A percentile compares a stretch with the other conserved stretches of the same genome.
phyloP scores from a whole-genome alignment of 2,888 invertebrate species.

The Dasypogon diadema region DNA sequence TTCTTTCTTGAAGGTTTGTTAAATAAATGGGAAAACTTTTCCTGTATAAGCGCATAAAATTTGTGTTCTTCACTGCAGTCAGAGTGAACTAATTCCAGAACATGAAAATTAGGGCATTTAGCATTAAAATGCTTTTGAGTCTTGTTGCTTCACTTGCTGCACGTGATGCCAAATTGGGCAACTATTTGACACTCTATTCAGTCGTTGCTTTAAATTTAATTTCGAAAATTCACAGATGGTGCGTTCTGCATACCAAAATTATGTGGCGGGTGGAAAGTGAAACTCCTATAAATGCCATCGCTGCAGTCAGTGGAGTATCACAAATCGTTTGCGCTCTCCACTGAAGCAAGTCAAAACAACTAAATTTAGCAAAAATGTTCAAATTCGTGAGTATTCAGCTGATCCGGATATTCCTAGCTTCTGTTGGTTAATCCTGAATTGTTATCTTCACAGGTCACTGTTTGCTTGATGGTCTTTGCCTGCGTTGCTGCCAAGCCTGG shows the following conservation, averaged over 20 bases:
- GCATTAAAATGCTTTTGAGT: background rate
- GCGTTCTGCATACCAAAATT: conserved; percentile 25
- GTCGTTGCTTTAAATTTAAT: background rate
- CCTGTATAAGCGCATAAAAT: too few species aligned
- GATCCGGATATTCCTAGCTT: background rate
- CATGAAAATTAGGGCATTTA: too few species aligned
- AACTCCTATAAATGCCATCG: conserved; percentile 20
- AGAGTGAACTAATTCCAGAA: too few species aligned
- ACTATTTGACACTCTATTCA: background rate
- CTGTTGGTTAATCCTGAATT: background rate
- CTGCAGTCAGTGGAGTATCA: background rate
- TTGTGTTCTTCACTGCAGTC: too few species aligned
- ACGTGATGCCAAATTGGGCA: background rate
- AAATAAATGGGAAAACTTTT: too few species aligned
- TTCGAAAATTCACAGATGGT: background rate
- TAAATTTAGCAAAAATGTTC: background rate
- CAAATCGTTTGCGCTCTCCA: background rate
- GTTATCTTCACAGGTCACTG: conserved; percentile 7
- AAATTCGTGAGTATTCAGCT: conserved; percentile 3
- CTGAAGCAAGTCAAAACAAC: background rate
- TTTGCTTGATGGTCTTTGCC: conserved; percentile 57
- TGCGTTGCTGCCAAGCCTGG: conserved; percentile 59
- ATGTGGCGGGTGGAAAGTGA: background rate
- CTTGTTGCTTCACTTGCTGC: background rate
- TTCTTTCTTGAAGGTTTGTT: too few species aligned